These are phyloP conservation scores for Melipona quadrifasciata DNA, from an alignment of 1,140 invertebrate species.

Conservation along the genomic window DNA sequence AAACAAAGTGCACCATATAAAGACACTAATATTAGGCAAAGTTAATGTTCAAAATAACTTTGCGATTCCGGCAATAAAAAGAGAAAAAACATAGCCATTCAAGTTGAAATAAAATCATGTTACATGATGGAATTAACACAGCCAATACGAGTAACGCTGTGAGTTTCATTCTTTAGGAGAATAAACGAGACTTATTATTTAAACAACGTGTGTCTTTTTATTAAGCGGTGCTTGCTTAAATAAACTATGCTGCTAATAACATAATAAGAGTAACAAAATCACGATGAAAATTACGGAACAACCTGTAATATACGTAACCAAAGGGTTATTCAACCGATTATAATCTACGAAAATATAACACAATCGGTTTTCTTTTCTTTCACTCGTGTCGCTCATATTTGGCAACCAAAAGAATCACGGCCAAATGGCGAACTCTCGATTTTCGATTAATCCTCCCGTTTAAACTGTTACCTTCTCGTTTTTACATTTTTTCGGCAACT, in stretches of 20 bases:
- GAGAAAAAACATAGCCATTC: conserved; percentile 25
- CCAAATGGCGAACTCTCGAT: conserved; percentile 23
- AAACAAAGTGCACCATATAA: conserved; percentile 44
- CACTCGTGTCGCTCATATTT: neutral
- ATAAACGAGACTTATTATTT: conserved; percentile 32
- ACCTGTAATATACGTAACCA: conserved; percentile 36
- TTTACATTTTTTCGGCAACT: neutral
- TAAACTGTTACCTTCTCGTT: neutral
- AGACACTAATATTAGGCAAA: conserved; percentile 56
- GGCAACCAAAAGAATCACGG: conserved; percentile 5
- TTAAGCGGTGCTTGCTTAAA: conserved; percentile 42
- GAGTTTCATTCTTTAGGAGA: conserved; percentile 22
- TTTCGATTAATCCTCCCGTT: conserved; percentile 26
- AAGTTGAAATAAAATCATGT: conserved; percentile 28
- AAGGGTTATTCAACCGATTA: conserved; percentile 17
- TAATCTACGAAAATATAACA: neutral
- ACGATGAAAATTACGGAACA: conserved; percentile 9
- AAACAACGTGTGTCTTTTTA: conserved; percentile 39
- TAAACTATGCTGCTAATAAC: conserved; percentile 37
- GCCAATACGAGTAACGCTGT: conserved; percentile 15
- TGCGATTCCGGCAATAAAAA: conserved; percentile 34
- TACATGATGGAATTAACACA: conserved; percentile 24
- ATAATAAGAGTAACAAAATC: conserved; percentile 38
- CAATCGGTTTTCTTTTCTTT: neutral
- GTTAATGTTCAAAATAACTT: conserved; percentile 60